These are phyloP conservation scores for Brachyrhaphis roseni DNA, from an alignment of 2,797 vertebrate species.

Conservation along the genomic window DNA sequence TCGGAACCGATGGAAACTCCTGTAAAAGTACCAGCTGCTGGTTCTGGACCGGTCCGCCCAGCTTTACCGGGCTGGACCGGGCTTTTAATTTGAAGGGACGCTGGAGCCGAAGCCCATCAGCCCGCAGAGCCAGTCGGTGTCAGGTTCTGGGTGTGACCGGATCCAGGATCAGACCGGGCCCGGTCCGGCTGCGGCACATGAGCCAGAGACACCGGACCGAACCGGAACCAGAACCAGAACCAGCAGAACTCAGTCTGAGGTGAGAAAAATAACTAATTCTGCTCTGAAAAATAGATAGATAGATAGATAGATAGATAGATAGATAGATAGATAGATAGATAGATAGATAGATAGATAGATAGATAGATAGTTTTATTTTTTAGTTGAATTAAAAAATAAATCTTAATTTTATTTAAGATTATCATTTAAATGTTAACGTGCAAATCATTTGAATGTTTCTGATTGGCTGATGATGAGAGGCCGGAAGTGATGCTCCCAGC, in stretches of 20 bases:
- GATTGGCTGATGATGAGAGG: background rate
- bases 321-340: background rate
- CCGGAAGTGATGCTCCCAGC: no score
- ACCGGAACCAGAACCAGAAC: background rate
- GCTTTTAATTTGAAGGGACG: slow-evolving; percentile 1
- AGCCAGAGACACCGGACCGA: background rate
- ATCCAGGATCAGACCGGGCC: background rate
- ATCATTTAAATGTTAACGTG: no score
- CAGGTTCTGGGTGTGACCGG: background rate
- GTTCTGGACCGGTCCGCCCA: background rate
- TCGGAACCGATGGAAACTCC: background rate
- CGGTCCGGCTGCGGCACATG: background rate
- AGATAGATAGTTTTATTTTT: background rate
- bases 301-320: background rate
- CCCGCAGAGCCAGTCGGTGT: background rate
- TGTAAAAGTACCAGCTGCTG: background rate
- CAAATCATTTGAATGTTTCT: background rate
- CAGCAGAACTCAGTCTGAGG: background rate
- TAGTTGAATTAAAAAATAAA: no score
- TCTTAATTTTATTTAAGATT: no score
- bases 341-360: background rate
- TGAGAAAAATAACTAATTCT: background rate
- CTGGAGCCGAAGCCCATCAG: background rate
- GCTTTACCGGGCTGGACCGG: background rate
- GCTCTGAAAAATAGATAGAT: background rate